Evolutionary conservation across 2,888 invertebrate species (phyloP).

Genomic region (Aspidiotus rigidus): DNA sequence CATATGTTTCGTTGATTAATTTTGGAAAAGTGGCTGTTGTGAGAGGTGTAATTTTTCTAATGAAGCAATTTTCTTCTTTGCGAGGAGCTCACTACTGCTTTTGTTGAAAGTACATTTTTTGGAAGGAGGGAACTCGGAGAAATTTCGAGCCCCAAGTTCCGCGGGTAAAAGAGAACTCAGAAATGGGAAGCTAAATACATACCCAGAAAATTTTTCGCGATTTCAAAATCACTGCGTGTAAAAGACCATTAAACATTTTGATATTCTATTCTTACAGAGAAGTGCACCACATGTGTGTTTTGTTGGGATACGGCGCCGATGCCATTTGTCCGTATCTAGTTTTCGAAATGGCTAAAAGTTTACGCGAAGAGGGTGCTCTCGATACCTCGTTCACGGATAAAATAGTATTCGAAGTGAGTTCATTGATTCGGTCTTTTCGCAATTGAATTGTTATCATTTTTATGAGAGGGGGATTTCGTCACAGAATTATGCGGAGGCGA

Average conservation of each 20-base stretch:
- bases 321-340: constrained; percentile 96
- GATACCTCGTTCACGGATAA: constrained; percentile 67
- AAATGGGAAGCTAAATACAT: too few species aligned
- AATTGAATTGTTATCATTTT: constrained; percentile 1
- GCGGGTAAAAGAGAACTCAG: too few species aligned
- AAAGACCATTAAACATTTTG: background rate
- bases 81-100: too few species aligned
- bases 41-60: too few species aligned
- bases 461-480: constrained; percentile 29
- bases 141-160: too few species aligned
- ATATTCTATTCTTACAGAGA: constrained; percentile 43
- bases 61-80: too few species aligned
- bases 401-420: constrained; percentile 58
- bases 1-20: too few species aligned
- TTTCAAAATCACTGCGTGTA: background rate
- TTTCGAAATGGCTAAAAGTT: constrained; percentile 79
- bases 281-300: constrained; percentile 91
- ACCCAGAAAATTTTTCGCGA: too few species aligned
- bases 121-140: too few species aligned
- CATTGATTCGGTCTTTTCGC: background rate
- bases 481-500: constrained; percentile 76
- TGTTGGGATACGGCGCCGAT: constrained; percentile 94
- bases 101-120: too few species aligned
- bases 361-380: constrained; percentile 77
- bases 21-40: too few species aligned